A percentile compares a stretch with the other conserved stretches of the same genome.
phyloP scores from a whole-genome alignment of 2,113 vertebrate genomes.

The Bungarus multicinctus region DNA sequence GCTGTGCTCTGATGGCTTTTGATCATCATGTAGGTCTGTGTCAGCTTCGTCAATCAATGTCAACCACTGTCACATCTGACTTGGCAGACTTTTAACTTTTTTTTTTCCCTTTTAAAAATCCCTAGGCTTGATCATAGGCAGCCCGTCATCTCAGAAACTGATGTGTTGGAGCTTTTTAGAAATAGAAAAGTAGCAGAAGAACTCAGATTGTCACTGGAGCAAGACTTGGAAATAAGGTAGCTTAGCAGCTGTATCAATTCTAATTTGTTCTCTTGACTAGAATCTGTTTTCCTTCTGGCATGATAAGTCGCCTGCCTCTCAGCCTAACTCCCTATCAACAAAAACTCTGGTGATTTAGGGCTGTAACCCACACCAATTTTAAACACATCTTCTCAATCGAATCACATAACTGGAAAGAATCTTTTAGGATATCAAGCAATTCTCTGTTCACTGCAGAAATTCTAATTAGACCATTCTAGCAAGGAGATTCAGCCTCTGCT shows the following conservation, averaged over 20 bases:
- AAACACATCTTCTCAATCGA: neutral
- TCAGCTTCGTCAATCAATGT: conserved; percentile 82
- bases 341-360: neutral
- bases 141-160: conserved; percentile 27
- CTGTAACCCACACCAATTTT: neutral
- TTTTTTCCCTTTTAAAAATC: neutral
- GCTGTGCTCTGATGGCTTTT: conserved; percentile 38
- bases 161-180: neutral
- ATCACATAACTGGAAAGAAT: neutral
- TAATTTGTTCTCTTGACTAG: conserved; percentile 1
- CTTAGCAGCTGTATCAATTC: conserved; percentile 8
- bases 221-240: neutral
- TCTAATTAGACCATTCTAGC: neutral
- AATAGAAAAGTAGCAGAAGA: neutral
- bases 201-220: neutral
- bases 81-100: conserved; percentile 2
- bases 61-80: conserved; percentile 58
- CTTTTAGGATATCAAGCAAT: neutral
- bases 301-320: neutral
- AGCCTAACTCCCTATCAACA: neutral
- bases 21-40: conserved; percentile 10
- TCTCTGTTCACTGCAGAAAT: neutral
- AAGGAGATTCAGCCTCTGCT: neutral
- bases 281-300: neutral
- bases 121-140: conserved; percentile 13